Evolutionary conservation across 2,113 vertebrate genomes (phyloP).

Genomic region (Campylorhamphus procurvoides): DNA sequence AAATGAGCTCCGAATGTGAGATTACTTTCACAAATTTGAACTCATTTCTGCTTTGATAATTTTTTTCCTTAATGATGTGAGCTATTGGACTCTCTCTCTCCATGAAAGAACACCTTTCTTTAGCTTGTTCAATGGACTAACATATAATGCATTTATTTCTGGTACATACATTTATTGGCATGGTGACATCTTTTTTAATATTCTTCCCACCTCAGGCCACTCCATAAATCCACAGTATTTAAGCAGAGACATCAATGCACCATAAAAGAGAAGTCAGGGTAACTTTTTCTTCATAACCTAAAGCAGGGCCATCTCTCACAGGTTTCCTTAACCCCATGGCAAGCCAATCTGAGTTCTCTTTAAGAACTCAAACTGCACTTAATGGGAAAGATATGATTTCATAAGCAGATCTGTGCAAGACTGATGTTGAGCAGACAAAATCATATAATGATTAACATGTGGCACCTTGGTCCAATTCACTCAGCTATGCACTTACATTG

Average conservation of each 20-base stretch:
- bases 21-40: background rate
- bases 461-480: background rate
- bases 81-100: background rate
- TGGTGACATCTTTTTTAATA: constrained; percentile 41
- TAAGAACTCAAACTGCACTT: constrained; percentile 39
- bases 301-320: background rate
- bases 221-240: constrained; percentile 10
- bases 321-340: background rate
- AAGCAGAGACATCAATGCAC: background rate
- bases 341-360: constrained; percentile 39
- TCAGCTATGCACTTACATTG: background rate
- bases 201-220: background rate
- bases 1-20: constrained; percentile 15
- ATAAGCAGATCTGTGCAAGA: constrained; percentile 46
- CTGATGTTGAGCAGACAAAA: constrained; percentile 55
- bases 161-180: background rate
- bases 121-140: background rate
- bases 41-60: background rate
- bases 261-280: background rate
- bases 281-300: background rate
- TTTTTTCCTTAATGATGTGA: background rate
- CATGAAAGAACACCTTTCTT: background rate
- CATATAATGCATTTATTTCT: background rate
- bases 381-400: constrained; percentile 65
- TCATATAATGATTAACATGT: constrained; percentile 56